These are phyloP conservation scores for Cetonia aurata DNA, from an alignment of 2,888 invertebrate genomes.

Conservation along the genomic window DNA sequence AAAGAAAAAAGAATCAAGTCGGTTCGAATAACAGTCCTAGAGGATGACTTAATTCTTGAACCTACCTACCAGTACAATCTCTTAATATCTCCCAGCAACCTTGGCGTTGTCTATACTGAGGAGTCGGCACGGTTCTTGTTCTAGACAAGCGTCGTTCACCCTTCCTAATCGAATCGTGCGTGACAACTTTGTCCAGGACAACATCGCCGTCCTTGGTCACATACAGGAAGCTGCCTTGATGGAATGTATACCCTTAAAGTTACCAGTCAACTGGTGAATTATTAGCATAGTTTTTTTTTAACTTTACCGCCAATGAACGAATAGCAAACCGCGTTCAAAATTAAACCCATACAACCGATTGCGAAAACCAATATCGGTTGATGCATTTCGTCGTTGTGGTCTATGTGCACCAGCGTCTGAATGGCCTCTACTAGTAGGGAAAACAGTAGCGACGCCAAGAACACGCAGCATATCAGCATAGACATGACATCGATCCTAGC, in stretches of 20 bases:
- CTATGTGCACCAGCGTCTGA: conserved; percentile 83
- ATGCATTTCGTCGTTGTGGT: conserved; percentile 80
- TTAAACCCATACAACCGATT: conserved; percentile 77
- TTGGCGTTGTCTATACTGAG: conserved; percentile 68
- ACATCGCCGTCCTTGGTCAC: conserved; percentile 74
- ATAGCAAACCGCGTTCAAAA: conserved; percentile 83
- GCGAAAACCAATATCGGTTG: conserved; percentile 80
- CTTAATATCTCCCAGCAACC: conserved; percentile 73
- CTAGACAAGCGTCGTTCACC: conserved; percentile 68
- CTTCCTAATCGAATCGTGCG: conserved; percentile 63
- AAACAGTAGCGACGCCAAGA: conserved; percentile 86
- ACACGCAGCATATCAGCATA: conserved; percentile 84
- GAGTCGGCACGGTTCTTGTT: conserved; percentile 59
- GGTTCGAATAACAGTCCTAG: neutral
- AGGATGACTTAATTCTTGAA: neutral
- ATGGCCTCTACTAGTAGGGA: conserved; percentile 85
- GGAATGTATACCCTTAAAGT: conserved; percentile 74
- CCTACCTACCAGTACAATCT: conserved; percentile 70
- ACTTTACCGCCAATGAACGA: conserved; percentile 81
- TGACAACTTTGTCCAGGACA: conserved; percentile 71
- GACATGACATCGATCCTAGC: conserved; percentile 90
- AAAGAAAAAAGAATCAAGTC: conserved; percentile 18
- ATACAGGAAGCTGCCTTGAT: conserved; percentile 78
- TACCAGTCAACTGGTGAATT: neutral
- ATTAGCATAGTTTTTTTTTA: conserved; percentile 1